Percentiles rank a stretch among this genome's conserved stretches.
phyloP scores from a whole-genome alignment of 92 coral and sea anemone species.

The Zoanthus sociatus region DNA sequence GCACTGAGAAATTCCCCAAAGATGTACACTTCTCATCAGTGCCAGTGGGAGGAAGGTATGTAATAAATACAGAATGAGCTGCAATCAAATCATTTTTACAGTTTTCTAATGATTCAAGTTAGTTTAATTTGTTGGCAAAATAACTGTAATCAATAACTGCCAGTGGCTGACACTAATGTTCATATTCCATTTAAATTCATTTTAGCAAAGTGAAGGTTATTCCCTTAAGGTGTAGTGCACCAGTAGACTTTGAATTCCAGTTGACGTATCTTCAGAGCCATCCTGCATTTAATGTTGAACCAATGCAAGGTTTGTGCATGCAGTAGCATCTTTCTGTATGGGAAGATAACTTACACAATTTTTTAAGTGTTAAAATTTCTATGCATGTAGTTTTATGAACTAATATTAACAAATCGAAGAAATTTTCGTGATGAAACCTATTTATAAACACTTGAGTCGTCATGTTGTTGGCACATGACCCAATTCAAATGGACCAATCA shows the following conservation, averaged over 20 bases:
- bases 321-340: not conserved
- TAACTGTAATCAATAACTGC: not conserved
- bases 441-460: too few species aligned
- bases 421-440: too few species aligned
- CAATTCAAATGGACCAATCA: too few species aligned
- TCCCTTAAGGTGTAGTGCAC: slow-evolving; percentile 82
- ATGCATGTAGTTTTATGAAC: too few species aligned
- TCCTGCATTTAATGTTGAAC: slow-evolving; percentile 86
- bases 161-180: not conserved
- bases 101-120: too few species aligned
- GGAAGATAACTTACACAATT: too few species aligned
- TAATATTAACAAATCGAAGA: too few species aligned
- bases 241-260: slow-evolving; percentile 96
- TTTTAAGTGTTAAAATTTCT: too few species aligned
- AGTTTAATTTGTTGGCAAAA: too few species aligned
- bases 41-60: slow-evolving; percentile 89
- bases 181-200: not conserved
- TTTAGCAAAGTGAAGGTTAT: slow-evolving; percentile 80
- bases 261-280: slow-evolving; percentile 74
- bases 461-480: too few species aligned
- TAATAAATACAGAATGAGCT: not conserved
- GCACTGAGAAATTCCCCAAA: slow-evolving; percentile 82
- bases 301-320: slow-evolving; percentile 78
- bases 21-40: slow-evolving; percentile 92
- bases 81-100: not conserved